Evolutionary conservation across 2,113 vertebrate genomes (phyloP).

Genomic region (Aptenodytes patagonicus): DNA sequence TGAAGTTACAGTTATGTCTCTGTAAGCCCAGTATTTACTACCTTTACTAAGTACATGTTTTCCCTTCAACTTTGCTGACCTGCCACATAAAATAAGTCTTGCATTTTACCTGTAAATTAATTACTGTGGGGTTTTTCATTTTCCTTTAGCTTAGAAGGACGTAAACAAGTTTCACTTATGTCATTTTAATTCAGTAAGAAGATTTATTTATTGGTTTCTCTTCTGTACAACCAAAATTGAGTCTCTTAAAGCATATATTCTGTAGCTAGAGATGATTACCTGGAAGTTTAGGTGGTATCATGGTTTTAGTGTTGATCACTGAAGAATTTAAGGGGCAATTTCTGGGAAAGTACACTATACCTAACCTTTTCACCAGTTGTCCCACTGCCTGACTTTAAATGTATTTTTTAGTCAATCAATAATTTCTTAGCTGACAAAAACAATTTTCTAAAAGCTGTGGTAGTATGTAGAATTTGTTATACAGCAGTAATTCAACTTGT

Average conservation of each 20-base stretch:
- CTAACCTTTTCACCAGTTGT: slow-evolving; percentile 37
- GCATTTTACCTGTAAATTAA: slow-evolving; percentile 54
- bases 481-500: slow-evolving; percentile 57
- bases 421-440: slow-evolving; percentile 66
- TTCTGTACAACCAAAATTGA: not conserved
- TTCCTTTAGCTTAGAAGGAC: not conserved
- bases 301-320: not conserved
- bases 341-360: not conserved
- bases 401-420: slow-evolving; percentile 58
- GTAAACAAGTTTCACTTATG: not conserved
- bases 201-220: not conserved
- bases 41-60: slow-evolving; percentile 35
- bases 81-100: slow-evolving; percentile 40
- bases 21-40: slow-evolving; percentile 33
- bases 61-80: slow-evolving; percentile 47
- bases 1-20: slow-evolving; percentile 41
- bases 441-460: slow-evolving; percentile 51
- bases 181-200: not conserved
- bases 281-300: not conserved
- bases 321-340: not conserved
- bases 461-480: slow-evolving; percentile 60
- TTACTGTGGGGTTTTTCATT: not conserved
- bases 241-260: not conserved
- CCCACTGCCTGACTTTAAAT: slow-evolving; percentile 49
- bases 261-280: not conserved